Conservation (phyloP, 2,797 vertebrate genomes). For the Pseudochirops corinnae region DNA sequence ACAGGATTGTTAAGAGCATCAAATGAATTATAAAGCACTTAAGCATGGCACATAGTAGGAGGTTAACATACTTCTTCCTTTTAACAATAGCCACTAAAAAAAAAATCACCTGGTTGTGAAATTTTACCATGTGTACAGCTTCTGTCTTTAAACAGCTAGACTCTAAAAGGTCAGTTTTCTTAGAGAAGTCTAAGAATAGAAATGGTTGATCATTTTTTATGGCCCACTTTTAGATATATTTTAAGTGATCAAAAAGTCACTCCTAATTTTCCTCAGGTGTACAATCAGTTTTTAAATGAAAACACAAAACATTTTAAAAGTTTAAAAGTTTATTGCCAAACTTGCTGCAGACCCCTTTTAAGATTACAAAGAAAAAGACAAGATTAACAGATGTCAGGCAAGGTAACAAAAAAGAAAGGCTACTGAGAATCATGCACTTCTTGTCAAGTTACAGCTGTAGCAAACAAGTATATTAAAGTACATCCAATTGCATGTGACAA, state of each 20-base stretch:
- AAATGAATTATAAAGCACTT: not conserved
- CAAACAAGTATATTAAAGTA: slow-evolving; percentile 64
- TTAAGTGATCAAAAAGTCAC: slow-evolving; percentile 35
- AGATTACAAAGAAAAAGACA: slow-evolving; percentile 80
- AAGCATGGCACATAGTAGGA: not conserved
- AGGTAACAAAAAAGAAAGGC: slow-evolving; percentile 79
- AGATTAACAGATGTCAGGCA: slow-evolving; percentile 80
- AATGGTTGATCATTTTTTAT: not conserved
- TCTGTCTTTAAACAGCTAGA: slow-evolving; percentile 13
- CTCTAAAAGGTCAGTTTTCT: slow-evolving; percentile 28
- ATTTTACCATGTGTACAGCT: not conserved
- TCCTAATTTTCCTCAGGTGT: not conserved
- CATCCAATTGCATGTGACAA: not conserved
- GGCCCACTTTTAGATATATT: slow-evolving; percentile 9
- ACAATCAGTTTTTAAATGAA: slow-evolving; percentile 63
- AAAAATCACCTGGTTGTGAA: too few relatives aligned
- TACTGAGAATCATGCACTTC: slow-evolving; percentile 72
- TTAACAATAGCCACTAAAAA: not conserved
- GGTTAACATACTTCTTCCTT: not conserved
- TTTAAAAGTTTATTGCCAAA: slow-evolving; percentile 88
- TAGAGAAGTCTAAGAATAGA: slow-evolving; percentile 29
- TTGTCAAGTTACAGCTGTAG: slow-evolving; percentile 75
- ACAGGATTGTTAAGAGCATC: not conserved
- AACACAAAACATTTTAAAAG: slow-evolving; percentile 79
- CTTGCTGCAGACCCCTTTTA: slow-evolving; percentile 74